Evolutionary conservation across 2,113 vertebrate genomes (phyloP), one percentile per base, ranked within the genome.

Genomic region (Gadus macrocephalus): DNA sequence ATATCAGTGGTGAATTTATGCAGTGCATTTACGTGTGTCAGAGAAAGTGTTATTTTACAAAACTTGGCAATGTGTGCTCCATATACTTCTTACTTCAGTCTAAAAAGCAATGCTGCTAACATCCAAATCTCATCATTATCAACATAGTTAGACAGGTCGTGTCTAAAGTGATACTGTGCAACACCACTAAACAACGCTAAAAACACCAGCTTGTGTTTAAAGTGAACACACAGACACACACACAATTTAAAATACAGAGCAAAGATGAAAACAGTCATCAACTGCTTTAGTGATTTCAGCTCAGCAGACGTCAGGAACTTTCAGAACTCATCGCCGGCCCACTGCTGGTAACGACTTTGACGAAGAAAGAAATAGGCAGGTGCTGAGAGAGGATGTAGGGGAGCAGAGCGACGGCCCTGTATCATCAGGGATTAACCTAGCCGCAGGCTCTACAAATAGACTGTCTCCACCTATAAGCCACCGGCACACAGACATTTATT

Each of bases 381-480:
- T 85, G 84, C 38, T 80, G 80, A 81, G 66, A 79, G 65, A 74
- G 78, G 81, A 83, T 67, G 74, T 67, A 64, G 49, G 74, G 74
- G 73, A 78, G 78, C 68, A 67, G 64, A 84, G 84, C 75, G 59
- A 69, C 77, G 71, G 80, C 64, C 78, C 78, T 85, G 83, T 86
- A 87, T 89, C 86, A 90, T 90, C 85, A 85, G 81, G 85, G 89
- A 90, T 90, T 89, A 90, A 89, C 89, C 89, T 83, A 75, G 80
- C 86, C 86, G 83, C 86, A 83, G 81, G 85, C 84, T 84, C 85
- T 86, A 87, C 85, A 88, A 89, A 89, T 88, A 89, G 84, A 85
- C 86, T 85, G 86, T 89, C 88, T 87, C 83, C 86, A 86, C 82
- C 85, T 88, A 86, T 87, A 88, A 87, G 84, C 83, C 71, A 70